Conservation (phyloP, 2,113 vertebrate genomes). For the Apteryx mantelli region DNA sequence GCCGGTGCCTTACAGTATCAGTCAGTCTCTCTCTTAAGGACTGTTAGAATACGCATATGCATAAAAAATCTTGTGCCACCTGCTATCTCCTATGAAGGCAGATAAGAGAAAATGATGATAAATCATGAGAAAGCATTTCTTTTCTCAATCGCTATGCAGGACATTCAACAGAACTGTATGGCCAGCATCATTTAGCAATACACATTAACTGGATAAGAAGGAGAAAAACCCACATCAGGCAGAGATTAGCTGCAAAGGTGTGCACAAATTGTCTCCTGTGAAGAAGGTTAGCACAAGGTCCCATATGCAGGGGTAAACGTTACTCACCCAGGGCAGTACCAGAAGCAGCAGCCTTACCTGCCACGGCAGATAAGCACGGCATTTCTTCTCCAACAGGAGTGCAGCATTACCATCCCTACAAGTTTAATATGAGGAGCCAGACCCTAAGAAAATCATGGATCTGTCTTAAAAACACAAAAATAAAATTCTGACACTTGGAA, state of each 20-base stretch:
- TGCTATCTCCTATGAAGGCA: not conserved
- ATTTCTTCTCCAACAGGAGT: not conserved
- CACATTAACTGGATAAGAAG: not conserved
- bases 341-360: not conserved
- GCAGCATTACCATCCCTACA: not conserved
- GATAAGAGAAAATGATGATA: not conserved
- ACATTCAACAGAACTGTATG: not conserved
- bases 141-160: not conserved
- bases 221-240: not conserved
- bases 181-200: not conserved
- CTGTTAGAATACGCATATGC: not conserved
- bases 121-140: not conserved
- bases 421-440: not conserved
- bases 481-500: not conserved
- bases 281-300: not conserved
- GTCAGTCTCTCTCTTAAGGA: not conserved
- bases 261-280: not conserved
- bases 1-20: not conserved
- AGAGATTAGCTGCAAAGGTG: constrained; percentile 3
- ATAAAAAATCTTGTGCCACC: not conserved
- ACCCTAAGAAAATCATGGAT: not conserved
- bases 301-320: not conserved
- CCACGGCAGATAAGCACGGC: not conserved
- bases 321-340: not conserved
- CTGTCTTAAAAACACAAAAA: not conserved